phyloP scores from a whole-genome alignment of 2,113 vertebrate genomes.

The Elaphurus davidianus region DNA sequence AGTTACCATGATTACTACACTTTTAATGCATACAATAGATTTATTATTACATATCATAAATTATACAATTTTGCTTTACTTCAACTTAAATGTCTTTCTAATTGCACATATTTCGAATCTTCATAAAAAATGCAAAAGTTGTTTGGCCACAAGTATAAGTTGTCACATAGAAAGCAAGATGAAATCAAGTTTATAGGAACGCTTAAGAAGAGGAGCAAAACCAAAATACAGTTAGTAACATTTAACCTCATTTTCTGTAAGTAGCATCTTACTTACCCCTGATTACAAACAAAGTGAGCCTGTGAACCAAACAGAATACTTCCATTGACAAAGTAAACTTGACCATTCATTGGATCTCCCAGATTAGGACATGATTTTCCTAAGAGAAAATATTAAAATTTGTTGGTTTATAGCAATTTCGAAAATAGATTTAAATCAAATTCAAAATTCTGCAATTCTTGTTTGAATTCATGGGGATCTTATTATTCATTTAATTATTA shows the following conservation, averaged over 20 bases:
- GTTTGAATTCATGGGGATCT: background rate
- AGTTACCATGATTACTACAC: background rate
- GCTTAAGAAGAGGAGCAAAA: background rate
- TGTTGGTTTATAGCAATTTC: background rate
- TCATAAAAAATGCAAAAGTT: background rate
- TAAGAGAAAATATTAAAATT: background rate
- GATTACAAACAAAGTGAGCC: conserved; percentile 52
- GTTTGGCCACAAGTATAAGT: background rate
- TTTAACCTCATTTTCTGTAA: conserved; percentile 11
- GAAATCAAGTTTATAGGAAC: background rate
- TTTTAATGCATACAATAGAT: background rate
- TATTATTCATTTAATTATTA: background rate
- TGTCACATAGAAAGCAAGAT: background rate
- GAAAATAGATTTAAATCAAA: background rate
- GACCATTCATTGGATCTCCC: conserved; percentile 36
- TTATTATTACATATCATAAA: background rate
- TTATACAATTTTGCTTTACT: background rate
- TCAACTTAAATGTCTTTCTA: background rate
- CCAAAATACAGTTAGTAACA: background rate
- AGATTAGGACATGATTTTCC: background rate
- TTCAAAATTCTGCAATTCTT: background rate
- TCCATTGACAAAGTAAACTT: background rate
- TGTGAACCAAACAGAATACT: conserved; percentile 59
- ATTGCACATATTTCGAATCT: background rate
- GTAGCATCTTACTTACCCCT: conserved; percentile 78